phyloP scores from a whole-genome alignment of 2,888 invertebrate genomes.

The Sceliomorpha sp. region DNA sequence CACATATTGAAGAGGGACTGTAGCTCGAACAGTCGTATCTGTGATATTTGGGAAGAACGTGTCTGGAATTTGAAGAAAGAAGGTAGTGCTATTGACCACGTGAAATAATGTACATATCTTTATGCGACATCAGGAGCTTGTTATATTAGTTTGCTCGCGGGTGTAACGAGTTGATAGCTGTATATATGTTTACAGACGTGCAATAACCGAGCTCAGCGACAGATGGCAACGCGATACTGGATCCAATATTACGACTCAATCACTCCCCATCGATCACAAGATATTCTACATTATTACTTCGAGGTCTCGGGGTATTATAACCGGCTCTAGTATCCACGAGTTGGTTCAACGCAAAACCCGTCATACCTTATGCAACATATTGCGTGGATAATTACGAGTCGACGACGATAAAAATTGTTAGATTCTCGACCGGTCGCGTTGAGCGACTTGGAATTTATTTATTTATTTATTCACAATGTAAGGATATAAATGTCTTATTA shows the following conservation, averaged over 20 bases:
- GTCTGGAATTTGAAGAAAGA: too few species aligned
- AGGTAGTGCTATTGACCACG: too few species aligned
- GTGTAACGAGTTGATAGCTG: conserved; percentile 68
- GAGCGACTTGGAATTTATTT: too few species aligned
- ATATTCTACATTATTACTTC: conserved; percentile 71
- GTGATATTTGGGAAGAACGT: too few species aligned
- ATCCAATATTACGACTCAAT: conserved; percentile 75
- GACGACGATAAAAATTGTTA: conserved; percentile 28
- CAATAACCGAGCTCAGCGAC: conserved; percentile 68
- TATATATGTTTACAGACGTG: conserved; percentile 67
- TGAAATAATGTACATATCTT: conserved; percentile 22
- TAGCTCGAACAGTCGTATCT: too few species aligned
- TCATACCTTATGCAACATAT: conserved; percentile 51
- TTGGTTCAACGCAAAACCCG: conserved; percentile 47
- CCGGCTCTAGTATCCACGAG: conserved; percentile 22
- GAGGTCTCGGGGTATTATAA: conserved; percentile 53
- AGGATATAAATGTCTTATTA: too few species aligned
- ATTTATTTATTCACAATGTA: too few species aligned
- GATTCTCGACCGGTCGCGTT: too few species aligned
- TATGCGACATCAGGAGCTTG: conserved; percentile 60
- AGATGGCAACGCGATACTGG: conserved; percentile 64
- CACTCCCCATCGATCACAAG: conserved; percentile 74
- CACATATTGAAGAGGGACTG: too few species aligned
- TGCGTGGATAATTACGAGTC: conserved; percentile 42
- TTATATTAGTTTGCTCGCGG: conserved; percentile 65